Evolutionary conservation across 2,888 invertebrate species (phyloP).

Genomic region (Drosophila nigricruria): DNA sequence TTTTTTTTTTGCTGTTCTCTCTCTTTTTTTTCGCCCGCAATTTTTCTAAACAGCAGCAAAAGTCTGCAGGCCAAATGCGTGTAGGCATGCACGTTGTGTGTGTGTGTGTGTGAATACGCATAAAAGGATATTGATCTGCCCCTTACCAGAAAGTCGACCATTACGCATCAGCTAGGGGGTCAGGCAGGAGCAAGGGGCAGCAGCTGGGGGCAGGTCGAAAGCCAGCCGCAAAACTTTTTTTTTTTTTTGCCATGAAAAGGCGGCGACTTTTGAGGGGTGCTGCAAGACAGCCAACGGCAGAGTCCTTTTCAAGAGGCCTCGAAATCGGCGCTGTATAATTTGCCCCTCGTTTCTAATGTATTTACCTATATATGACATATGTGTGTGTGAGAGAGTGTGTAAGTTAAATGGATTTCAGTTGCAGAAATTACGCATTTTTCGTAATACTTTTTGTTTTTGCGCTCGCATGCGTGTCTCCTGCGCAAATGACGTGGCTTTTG

Average conservation of each 20-base stretch:
- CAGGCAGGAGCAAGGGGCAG: conserved; percentile 14
- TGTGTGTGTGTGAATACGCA: conserved; percentile 47
- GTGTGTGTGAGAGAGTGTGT: conserved; percentile 1
- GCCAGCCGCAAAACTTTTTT: conserved; percentile 67
- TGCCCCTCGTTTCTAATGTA: conserved; percentile 37
- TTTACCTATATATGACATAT: conserved; percentile 18
- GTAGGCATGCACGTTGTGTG: conserved; percentile 18
- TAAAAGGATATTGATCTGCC: conserved; percentile 83
- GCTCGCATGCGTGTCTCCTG: conserved; percentile 55
- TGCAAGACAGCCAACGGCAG: conserved; percentile 43
- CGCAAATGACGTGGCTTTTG: conserved; percentile 38
- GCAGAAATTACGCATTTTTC: conserved; percentile 70
- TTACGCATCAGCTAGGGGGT: conserved; percentile 63
- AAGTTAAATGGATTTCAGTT: conserved; percentile 60
- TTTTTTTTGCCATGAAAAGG: conserved; percentile 40
- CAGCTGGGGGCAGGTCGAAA: conserved; percentile 2
- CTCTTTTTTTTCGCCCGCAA: conserved; percentile 43
- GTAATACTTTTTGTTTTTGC: conserved; percentile 58
- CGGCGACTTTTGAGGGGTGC: conserved; percentile 56
- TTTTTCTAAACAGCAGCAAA: conserved; percentile 71
- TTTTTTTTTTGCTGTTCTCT: conserved; percentile 35
- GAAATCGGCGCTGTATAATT: conserved; percentile 68
- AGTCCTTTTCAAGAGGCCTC: conserved; percentile 52
- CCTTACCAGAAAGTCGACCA: conserved; percentile 69
- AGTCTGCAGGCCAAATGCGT: conserved; percentile 47